A percentile compares a stretch with the other conserved stretches of the same genome.
These are phyloP conservation scores for Melanotaenia boesemani DNA, from an alignment of 2,797 vertebrate genomes.

Conservation along the genomic window DNA sequence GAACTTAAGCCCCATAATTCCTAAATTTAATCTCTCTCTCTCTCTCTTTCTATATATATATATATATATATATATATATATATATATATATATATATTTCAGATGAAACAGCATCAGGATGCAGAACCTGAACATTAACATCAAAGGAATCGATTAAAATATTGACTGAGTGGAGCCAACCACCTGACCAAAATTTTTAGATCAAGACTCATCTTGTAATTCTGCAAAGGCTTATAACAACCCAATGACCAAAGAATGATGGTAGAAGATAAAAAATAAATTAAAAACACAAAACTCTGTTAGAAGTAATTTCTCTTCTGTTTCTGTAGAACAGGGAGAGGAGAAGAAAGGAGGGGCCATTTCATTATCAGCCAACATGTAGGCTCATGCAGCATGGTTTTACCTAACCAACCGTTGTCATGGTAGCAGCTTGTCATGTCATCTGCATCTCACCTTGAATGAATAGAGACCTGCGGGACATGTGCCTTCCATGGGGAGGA, in stretches of 20 bases:
- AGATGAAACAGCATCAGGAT: slow-evolving; percentile 46
- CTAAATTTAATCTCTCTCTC: neutral
- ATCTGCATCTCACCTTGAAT: slow-evolving; percentile 81
- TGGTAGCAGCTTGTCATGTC: slow-evolving; percentile 80
- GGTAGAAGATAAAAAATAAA: neutral
- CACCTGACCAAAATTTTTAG: slow-evolving; percentile 49
- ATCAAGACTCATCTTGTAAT: slow-evolving; percentile 11
- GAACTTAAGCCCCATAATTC: neutral
- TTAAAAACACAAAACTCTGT: neutral
- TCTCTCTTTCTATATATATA: too few relatives aligned
- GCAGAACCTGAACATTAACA: slow-evolving; percentile 60
- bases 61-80: too few relatives aligned
- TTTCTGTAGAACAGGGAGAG: slow-evolving; percentile 42
- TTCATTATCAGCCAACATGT: slow-evolving; percentile 71
- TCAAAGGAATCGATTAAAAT: slow-evolving; percentile 53
- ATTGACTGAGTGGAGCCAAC: slow-evolving; percentile 57
- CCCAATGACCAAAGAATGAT: neutral
- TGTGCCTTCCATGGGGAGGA: slow-evolving; percentile 49
- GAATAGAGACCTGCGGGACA: slow-evolving; percentile 76
- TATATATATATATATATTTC: slow-evolving; percentile 16
- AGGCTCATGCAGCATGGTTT: slow-evolving; percentile 65
- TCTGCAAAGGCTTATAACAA: slow-evolving; percentile 5
- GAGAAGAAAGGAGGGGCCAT: slow-evolving; percentile 55
- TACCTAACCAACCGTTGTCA: slow-evolving; percentile 79
- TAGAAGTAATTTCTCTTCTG: slow-evolving; percentile 24